Evolutionary conservation across 1,140 invertebrate genomes (phyloP), one percentile per base, ranked within the genome.

Genomic region (Drosophila mojavensis): DNA sequence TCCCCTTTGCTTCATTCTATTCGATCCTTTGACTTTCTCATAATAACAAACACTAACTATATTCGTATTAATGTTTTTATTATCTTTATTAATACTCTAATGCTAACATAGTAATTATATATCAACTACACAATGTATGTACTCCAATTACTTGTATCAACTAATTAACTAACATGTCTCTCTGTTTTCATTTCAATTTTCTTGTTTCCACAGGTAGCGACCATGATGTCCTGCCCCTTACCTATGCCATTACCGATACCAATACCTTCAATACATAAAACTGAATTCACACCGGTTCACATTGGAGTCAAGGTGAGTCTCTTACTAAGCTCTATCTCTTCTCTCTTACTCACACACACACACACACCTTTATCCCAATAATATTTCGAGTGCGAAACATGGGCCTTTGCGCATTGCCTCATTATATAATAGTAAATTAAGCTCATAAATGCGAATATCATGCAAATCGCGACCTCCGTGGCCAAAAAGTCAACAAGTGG

Each of bases 191-290:
- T 72, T 84, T 70, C 36, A 69, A 78, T 81, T 82, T 39, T 66
- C 68, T 86, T 78, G 2, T 24, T 24, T 24, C 20, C 67, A 71
- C 92, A 94, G 94, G 93, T 94, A 93, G 93, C 94, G 94, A 92
- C 92, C 94, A 94, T 94, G 94, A 94, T 94, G 94, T 94, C 94
- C 94, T 94, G 94, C 92, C 94, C 94, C 85, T 91, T 94, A 78
- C 93, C 94, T 90, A 92, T 94, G 93, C 93, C 94, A 93, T 93
- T 94, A 77, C 90, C 91, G 70, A 92, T 94, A 86, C 93, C 93
- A 92, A 93, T 94, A 92, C 93, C 94, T 79, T 93, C 94, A 66
- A 86, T 94, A 79, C 94, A 94, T 30, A 93, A 88, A 78, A 24
- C 93, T 75, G 94, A 94, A 91, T 94, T 94, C 81, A 92, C 94